These are phyloP conservation scores for Alcis repandata DNA, from an alignment of 2,888 invertebrate species.

Conservation along the genomic window DNA sequence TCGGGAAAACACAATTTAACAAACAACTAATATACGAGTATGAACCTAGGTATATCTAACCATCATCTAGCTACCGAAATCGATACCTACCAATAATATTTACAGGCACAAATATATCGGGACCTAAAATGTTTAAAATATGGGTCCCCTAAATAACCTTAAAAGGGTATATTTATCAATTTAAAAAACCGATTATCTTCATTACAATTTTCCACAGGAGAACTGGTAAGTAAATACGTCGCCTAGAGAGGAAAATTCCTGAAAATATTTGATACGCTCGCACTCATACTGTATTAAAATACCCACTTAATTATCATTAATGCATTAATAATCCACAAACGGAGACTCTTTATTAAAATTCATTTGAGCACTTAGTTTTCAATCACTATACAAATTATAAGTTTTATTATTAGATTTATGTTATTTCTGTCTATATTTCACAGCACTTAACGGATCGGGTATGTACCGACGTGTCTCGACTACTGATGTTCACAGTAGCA, in stretches of 20 bases:
- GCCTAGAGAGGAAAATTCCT: constrained; percentile 21
- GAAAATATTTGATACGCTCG: not conserved
- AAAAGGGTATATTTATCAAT: no score
- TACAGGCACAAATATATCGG: no score
- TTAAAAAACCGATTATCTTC: no score
- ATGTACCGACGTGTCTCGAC: constrained; percentile 41
- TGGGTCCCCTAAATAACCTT: no score
- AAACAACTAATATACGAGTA: no score
- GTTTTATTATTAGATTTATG: not conserved
- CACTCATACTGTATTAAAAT: not conserved
- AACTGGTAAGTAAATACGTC: not conserved
- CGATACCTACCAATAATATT: no score
- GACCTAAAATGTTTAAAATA: no score
- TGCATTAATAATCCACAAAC: constrained; percentile 5
- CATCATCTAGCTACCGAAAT: no score
- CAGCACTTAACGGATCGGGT: constrained; percentile 21
- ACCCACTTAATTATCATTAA: not conserved
- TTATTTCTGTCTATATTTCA: not conserved
- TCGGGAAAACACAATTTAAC: no score
- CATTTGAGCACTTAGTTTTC: not conserved
- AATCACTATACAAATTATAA: not conserved
- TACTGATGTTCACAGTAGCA: constrained; percentile 66
- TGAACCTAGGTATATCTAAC: no score
- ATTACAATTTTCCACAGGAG: no score
- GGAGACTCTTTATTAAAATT: not conserved